A percentile compares a stretch with the other conserved stretches of the same genome.
These are phyloP conservation scores for Crossocerus cetratus DNA, from an alignment of 2,888 invertebrate genomes.

Conservation along the genomic window DNA sequence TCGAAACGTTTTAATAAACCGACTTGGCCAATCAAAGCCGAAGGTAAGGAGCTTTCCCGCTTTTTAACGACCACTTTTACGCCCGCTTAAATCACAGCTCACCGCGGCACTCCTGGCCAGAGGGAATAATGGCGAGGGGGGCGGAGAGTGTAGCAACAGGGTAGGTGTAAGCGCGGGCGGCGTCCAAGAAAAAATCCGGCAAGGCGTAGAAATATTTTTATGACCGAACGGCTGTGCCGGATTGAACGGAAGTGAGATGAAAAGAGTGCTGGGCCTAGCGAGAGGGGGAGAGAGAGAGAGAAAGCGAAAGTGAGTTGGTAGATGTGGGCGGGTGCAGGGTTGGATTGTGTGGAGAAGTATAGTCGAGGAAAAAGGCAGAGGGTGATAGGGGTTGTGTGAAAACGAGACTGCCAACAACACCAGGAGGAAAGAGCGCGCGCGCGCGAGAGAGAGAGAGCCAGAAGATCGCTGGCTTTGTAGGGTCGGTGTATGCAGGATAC, in stretches of 20 bases:
- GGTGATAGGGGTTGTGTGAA: neutral
- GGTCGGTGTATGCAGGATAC: conserved; percentile 40
- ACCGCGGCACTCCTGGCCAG: conserved; percentile 37
- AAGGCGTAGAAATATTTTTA: conserved; percentile 74
- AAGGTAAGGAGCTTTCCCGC: conserved; percentile 74
- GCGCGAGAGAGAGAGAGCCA: conserved; percentile 26
- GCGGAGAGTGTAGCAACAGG: conserved; percentile 42
- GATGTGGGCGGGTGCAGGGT: conserved; percentile 17
- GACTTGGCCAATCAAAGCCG: conserved; percentile 74
- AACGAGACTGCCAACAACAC: neutral
- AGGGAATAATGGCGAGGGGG: conserved; percentile 46
- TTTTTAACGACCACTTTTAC: conserved; percentile 76
- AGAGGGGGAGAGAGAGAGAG: neutral
- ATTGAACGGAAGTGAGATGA: conserved; percentile 32
- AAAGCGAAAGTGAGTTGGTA: neutral
- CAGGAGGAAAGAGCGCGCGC: conserved; percentile 10
- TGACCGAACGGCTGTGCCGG: conserved; percentile 60
- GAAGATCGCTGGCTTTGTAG: conserved; percentile 50
- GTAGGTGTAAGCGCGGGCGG: neutral
- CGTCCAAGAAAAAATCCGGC: conserved; percentile 44
- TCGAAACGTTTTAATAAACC: conserved; percentile 75
- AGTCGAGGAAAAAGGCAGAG: neutral
- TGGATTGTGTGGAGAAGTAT: neutral
- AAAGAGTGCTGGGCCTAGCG: neutral
- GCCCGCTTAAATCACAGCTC: conserved; percentile 75